Percentiles rank a stretch among this genome's conserved stretches.
Conservation (phyloP, 2,113 vertebrate species). For the Lamprotornis superbus region DNA sequence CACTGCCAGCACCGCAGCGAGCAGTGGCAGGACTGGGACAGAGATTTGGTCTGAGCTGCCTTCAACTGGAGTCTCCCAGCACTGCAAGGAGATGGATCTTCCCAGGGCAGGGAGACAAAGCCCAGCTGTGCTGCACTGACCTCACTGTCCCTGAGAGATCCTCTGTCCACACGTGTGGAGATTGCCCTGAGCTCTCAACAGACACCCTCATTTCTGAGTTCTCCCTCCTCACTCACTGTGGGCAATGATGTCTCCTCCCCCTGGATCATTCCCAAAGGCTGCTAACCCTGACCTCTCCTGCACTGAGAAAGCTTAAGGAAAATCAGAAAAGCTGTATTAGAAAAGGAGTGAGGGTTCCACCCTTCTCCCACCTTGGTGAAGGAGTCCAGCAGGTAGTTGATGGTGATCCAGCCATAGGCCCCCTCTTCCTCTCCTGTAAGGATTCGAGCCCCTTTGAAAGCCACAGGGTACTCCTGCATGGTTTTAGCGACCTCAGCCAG, state of each 20-base stretch:
- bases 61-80: neutral
- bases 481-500: slow-evolving; percentile 74
- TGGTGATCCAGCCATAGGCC: slow-evolving; percentile 86
- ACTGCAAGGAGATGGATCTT: neutral
- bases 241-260: neutral
- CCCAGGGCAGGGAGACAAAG: neutral
- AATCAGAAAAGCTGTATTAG: neutral
- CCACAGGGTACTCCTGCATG: slow-evolving; percentile 79
- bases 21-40: neutral
- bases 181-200: neutral
- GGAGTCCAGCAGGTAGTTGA: slow-evolving; percentile 86
- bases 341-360: neutral
- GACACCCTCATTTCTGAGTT: neutral
- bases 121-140: neutral
- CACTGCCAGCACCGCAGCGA: fast-evolving
- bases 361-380: slow-evolving; percentile 80
- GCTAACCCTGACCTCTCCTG: neutral
- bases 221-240: neutral
- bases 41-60: neutral
- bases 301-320: neutral
- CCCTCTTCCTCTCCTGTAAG: slow-evolving; percentile 83
- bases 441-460: slow-evolving; percentile 77
- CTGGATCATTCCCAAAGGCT: fast-evolving
- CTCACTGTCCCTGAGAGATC: neutral
- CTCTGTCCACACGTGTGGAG: neutral